Base-by-base conservation (phyloP, 2,113 vertebrate species). In the Ceyx melanurus region DNA sequence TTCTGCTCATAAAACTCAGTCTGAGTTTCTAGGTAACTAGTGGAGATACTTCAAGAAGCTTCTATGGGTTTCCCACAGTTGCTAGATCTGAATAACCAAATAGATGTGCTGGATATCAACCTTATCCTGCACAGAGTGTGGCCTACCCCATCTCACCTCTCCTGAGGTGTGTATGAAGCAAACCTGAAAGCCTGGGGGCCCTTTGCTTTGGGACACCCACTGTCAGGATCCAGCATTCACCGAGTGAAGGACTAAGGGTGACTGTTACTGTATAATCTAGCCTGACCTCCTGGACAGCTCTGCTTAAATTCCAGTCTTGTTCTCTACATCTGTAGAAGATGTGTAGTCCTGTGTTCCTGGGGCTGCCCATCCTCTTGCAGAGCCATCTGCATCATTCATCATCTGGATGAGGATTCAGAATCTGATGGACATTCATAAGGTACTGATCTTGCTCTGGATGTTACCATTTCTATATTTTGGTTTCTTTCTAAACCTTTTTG, bases 1-100 rank as follows among this genome's bases (percentile, higher is more conserved):
- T 95, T 78, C 61, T 67, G 26, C 86, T 95, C 75, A n/a, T 96
- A 97, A 97, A 97, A 96, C 91, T 90, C 82, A 80, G 50, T 37
- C 64, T 65, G 57, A 45, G 76, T 94, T 95, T 93, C 96, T 96
- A 94, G 93, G 97, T 95, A 94, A 96, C 95, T 77, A 25, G 45
- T 65, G 71, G 74, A 50, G 80, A 35, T 74, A 61, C 15, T 45
- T 88, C 54, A 62, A 56, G 71, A 86, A 33, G 48, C 20, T 87
- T 94, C 82, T 29, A 20, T 61, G 85, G 72, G 11, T 46, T 75
- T 75, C 45, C 28, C 43, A 62, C 43, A 70, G 31, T 35, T 61
- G 8, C 31, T 68, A 29, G 67, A 29, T 87, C 82, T 88, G 71
- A 87, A 51, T 82, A 62, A 51, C 26, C 25, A 37, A 74, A 70